Base-by-base conservation (phyloP, 2,797 vertebrate species). In the Alauda arvensis region DNA sequence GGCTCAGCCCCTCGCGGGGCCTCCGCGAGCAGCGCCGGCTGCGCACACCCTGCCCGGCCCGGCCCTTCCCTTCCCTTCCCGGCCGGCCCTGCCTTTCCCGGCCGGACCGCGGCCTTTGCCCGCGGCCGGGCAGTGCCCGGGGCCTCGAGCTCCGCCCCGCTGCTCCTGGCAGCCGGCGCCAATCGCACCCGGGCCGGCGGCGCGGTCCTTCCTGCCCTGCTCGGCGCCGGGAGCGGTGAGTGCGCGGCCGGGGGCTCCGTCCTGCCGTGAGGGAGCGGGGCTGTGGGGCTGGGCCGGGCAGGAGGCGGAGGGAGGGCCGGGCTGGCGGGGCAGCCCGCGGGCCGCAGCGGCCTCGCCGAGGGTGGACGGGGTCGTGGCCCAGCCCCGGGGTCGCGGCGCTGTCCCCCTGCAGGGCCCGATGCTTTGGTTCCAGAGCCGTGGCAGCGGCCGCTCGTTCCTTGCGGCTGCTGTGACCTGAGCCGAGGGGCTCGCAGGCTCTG, bases 391-490 rank as follows among this genome's bases (percentile, higher is more conserved):
- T 9, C 16, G 9, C 18, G 13, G 20, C 25, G 21, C 26, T 8
- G 82, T 61, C 10, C 51, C 17, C 19, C 11, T 7, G 20, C 63
- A 3, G 63, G 39, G 15, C 63, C 15, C 26, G 34, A 8, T 5
- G 46, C 57, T 7, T n/a, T n/a, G n/a, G n/a, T n/a, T n/a, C n/a
- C n/a, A n/a, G n/a, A n/a, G n/a, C n/a, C n/a, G n/a, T n/a, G n/a
- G 53, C 63, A 9, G 75, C 75, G 33, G 69, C 45, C 18, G 10
- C 21, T 31, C 18, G 52, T 7, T 15, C 40, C 52, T 5, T 1
- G 34, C 55, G 23, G 40, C 49, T 10, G 48, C 52, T 3, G n/a
- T 3, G 53, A 8, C 2, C 40, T 0, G 29, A 1, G 15, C 55
- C 13, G 71, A 15, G 56, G 40, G 45, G 39, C 39, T 43, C 51